Evolutionary conservation across 2,888 invertebrate species (phyloP), one percentile per base, ranked within the genome.

Genomic region (Callinectes sapidus): DNA sequence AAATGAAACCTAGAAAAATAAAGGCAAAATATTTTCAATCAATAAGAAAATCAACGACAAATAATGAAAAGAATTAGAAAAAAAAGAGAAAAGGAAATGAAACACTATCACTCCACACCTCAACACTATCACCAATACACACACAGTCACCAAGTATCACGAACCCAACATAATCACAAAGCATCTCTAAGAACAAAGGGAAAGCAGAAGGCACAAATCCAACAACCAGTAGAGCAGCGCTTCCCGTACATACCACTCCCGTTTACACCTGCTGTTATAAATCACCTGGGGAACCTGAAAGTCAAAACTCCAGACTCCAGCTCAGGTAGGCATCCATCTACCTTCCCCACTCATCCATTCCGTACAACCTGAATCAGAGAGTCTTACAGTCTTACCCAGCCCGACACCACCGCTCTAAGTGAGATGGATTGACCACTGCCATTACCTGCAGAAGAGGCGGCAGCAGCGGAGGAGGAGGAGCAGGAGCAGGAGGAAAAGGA

Each of bases 351-450:
- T 35, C 81, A 81, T 81, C 81, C 81, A 35, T 81, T n/a, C 81
- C 32, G 16, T 32, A 81, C 16, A 32, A 81, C 81, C 81, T 13
- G 35, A 32, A 81, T 81, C 81, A 81, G 81, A 32, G 1, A 32
- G 35, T 16, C 81, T 13, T 81, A 35, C 16, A 32, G 32, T 81
- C 81, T 81, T 35, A 16, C 81, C 81, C 35, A 16, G 14, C 81
- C 81, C 81, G 35, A 81, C 81, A 81, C 81, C 81, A 81, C 81
- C 32, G 35, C 35, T 3, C 81, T 35, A 81, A 81, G 81, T 81
- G 81, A 81, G 81, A 81, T 81, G 81, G 81, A 81, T 81, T 35
- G 81, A 28, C 5, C 35, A 10, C 5, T 35, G 81, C 13, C 81
- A 35, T 81, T 81, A 81, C 81, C 81, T 81, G 35, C 32, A 81